Conservation (phyloP, 2,797 vertebrate genomes). For the Cirrhinus molitorella region DNA sequence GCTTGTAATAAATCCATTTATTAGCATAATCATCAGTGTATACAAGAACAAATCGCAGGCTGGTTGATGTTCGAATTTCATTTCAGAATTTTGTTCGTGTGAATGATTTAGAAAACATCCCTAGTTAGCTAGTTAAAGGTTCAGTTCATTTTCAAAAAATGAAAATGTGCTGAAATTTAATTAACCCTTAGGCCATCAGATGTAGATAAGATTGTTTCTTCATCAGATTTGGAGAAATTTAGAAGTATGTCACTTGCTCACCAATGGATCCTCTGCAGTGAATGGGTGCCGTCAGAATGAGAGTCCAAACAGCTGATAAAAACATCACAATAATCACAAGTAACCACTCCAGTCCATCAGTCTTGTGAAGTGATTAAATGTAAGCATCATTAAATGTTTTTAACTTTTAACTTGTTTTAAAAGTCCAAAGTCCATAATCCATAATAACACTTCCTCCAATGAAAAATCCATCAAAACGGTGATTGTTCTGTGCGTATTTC, state of each 20-base stretch:
- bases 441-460: too few species aligned
- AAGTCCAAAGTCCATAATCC: too few species aligned
- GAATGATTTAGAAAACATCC: neutral
- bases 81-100: neutral
- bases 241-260: neutral
- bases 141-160: neutral
- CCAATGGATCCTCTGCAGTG: neutral
- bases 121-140: neutral
- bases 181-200: neutral
- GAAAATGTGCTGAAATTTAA: neutral
- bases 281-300: neutral
- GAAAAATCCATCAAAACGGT: too few species aligned
- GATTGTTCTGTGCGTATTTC: too few species aligned
- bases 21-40: neutral
- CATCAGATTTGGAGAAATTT: neutral
- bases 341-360: neutral
- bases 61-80: neutral
- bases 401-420: too few species aligned
- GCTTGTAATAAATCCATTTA: slow-evolving; percentile 7
- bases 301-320: neutral
- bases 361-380: neutral
- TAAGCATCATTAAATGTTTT: neutral
- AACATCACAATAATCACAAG: neutral
- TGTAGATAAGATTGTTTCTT: neutral
- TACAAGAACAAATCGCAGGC: neutral